Conservation (phyloP, 2,888 invertebrate genomes). For the Capitulum mitella region DNA sequence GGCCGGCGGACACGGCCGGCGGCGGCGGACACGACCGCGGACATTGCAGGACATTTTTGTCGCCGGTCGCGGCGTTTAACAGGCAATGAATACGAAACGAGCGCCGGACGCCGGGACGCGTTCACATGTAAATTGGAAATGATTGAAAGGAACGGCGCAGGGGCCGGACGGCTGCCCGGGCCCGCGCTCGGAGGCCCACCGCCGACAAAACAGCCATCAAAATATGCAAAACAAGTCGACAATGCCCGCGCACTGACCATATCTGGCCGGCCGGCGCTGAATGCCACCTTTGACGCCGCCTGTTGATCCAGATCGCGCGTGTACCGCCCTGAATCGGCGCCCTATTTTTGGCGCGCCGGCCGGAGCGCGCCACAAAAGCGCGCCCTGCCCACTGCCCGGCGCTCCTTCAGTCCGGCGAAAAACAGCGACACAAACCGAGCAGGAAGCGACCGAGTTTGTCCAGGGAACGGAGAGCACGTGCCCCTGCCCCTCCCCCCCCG, state of each 20-base stretch:
- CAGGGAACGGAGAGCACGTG: not conserved
- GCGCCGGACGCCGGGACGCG: not conserved
- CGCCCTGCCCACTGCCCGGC: not conserved
- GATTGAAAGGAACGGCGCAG: conserved; percentile 6
- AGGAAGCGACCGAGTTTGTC: not conserved
- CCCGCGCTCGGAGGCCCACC: not conserved
- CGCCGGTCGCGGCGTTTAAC: not conserved
- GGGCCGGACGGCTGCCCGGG: not conserved
- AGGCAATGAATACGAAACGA: conserved; percentile 20
- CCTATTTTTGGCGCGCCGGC: conserved; percentile 6
- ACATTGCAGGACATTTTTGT: not conserved
- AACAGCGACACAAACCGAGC: not conserved
- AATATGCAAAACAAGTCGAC: conserved; percentile 25
- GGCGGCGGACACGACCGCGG: no score
- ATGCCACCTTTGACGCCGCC: conserved; percentile 8
- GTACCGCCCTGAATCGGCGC: not conserved
- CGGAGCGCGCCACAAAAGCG: not conserved
- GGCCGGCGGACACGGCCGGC: no score
- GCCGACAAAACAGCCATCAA: conserved; percentile 20
- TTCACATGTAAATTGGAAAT: conserved; percentile 22
- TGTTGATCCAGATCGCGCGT: conserved; percentile 12
- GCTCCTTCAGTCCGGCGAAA: not conserved
- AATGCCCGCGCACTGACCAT: conserved; percentile 5
- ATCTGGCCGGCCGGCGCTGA: conserved; percentile 15
- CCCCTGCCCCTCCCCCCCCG: not conserved